phyloP scores from a whole-genome alignment of 1,140 invertebrate genomes.

The Aphidius gifuensis region DNA sequence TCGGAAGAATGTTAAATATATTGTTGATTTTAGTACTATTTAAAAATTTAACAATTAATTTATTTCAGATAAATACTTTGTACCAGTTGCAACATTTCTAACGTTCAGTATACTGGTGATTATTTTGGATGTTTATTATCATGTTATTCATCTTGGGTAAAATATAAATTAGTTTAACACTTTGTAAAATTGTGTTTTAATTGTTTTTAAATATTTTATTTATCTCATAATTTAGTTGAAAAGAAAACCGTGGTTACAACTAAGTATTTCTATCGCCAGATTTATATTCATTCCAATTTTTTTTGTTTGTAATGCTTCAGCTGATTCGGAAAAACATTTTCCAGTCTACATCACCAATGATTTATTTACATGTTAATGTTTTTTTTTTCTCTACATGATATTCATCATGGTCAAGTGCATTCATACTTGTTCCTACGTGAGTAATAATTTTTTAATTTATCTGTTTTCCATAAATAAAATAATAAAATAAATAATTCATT shows the following conservation, averaged over 20 bases:
- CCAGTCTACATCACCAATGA: conserved; percentile 80
- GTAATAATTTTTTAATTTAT: conserved; percentile 37
- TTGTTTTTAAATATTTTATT: not conserved
- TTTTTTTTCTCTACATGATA: conserved; percentile 85
- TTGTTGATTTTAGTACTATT: too few relatives aligned
- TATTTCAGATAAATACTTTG: conserved; percentile 79
- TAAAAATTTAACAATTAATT: conserved; percentile 1
- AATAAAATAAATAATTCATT: not conserved
- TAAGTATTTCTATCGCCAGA: conserved; percentile 64
- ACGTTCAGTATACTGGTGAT: conserved; percentile 86
- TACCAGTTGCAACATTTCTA: conserved; percentile 86
- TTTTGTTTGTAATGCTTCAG: conserved; percentile 78
- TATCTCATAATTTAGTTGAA: conserved; percentile 60
- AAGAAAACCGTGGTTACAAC: conserved; percentile 62
- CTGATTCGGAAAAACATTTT: conserved; percentile 67
- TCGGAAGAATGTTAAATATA: too few relatives aligned
- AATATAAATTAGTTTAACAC: conserved; percentile 26
- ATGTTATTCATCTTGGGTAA: conserved; percentile 69
- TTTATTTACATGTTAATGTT: conserved; percentile 77
- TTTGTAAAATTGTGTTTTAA: not conserved
- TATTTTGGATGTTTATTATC: conserved; percentile 77
- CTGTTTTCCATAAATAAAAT: too few relatives aligned
- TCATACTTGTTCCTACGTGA: conserved; percentile 84
- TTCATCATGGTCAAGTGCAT: conserved; percentile 78
- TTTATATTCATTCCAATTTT: conserved; percentile 78